A percentile compares a stretch with the other conserved stretches of the same genome.
phyloP scores from a whole-genome alignment of 2,797 vertebrate species.

The Enteromius viviparus region DNA sequence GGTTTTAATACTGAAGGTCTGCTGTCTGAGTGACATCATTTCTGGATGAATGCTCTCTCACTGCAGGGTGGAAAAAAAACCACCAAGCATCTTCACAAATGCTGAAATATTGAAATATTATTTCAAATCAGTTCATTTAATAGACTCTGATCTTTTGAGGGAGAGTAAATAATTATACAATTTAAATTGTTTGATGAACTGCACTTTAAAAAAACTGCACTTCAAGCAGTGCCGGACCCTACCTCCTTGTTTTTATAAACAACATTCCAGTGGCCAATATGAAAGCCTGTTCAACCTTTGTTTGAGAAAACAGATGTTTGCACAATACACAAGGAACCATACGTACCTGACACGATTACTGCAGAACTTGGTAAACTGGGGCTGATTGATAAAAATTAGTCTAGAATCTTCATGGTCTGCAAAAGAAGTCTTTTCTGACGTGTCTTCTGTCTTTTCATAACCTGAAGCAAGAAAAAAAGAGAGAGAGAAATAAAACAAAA shows the following conservation, averaged over 20 bases:
- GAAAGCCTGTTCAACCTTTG: neutral
- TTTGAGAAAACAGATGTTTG: neutral
- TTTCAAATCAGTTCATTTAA: neutral
- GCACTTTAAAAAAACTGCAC: neutral
- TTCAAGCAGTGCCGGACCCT: neutral
- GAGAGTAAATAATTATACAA: neutral
- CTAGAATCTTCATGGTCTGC: constrained; percentile 95
- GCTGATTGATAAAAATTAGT: constrained; percentile 94
- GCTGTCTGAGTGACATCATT: neutral
- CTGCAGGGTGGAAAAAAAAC: constrained; percentile 1
- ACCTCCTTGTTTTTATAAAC: neutral
- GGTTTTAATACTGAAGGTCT: neutral
- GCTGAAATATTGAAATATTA: neutral
- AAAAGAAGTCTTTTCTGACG: constrained; percentile 91
- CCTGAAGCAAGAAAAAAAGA: constrained; percentile 73
- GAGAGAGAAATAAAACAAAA: constrained; percentile 4
- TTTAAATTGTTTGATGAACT: neutral
- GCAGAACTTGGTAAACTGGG: constrained; percentile 95
- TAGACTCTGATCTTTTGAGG: neutral
- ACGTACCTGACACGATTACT: constrained; percentile 92
- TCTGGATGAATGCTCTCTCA: neutral
- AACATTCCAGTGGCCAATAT: neutral
- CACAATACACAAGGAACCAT: neutral
- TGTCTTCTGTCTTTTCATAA: constrained; percentile 96
- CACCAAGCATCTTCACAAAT: neutral